A percentile compares a stretch with the other conserved stretches of the same genome.
phyloP scores from a whole-genome alignment of 2,888 invertebrate species.

The Phania funesta region DNA sequence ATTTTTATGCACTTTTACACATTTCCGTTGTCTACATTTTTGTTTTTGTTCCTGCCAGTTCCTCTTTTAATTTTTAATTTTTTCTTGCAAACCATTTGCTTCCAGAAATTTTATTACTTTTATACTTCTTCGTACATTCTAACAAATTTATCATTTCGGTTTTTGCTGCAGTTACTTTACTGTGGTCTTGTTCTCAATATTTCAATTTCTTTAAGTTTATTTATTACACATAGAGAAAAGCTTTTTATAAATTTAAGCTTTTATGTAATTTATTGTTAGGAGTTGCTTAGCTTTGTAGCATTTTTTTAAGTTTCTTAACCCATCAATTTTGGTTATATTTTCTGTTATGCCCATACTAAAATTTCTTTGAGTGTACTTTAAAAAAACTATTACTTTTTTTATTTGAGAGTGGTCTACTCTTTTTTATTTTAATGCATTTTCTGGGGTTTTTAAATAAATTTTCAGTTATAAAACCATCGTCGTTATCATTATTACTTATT shows the following conservation, averaged over 20 bases:
- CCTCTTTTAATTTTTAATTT: background rate
- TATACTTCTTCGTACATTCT: slow-evolving; percentile 2
- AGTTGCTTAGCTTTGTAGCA: no score
- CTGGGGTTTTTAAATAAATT: background rate
- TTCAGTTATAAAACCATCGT: background rate
- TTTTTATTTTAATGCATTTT: slow-evolving; percentile 26
- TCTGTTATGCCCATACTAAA: no score
- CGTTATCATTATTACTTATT: slow-evolving; percentile 31
- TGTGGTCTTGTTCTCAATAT: slow-evolving; percentile 24
- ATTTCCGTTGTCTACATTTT: slow-evolving; percentile 10
- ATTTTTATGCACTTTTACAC: background rate
- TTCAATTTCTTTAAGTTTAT: slow-evolving; percentile 29
- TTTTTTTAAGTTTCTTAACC: no score
- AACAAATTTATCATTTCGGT: slow-evolving; percentile 27
- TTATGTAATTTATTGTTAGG: no score
- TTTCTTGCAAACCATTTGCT: background rate
- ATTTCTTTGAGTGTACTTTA: slow-evolving; percentile 7
- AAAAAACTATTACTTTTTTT: background rate
- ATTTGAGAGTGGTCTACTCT: slow-evolving; percentile 31
- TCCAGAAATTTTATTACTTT: slow-evolving; percentile 26
- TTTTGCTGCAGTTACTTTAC: background rate
- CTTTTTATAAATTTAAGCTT: no score
- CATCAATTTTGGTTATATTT: no score
- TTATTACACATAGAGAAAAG: slow-evolving; percentile 27
- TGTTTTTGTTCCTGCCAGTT: background rate